Conservation (phyloP, 2,113 vertebrate species). For the Tetraodon nigroviridis region DNA sequence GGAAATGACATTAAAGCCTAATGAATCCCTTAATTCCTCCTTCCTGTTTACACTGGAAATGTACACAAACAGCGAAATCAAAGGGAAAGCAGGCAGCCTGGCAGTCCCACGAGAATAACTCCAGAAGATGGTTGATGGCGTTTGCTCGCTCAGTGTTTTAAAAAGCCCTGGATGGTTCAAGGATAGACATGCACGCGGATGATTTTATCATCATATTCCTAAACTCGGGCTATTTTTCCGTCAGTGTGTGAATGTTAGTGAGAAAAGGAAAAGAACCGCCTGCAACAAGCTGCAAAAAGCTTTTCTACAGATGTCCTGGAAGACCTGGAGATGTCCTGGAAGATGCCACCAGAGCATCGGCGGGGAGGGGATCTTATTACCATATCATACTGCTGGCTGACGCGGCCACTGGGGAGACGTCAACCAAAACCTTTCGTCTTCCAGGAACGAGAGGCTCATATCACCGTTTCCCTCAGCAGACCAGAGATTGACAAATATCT, state of each 20-base stretch:
- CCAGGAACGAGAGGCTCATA: background rate
- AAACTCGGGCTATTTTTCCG: too few species aligned
- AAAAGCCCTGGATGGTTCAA: background rate
- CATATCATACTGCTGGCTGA: background rate
- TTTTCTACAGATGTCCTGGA: background rate
- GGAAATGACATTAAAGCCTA: background rate
- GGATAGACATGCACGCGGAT: too few species aligned
- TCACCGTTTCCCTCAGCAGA: background rate
- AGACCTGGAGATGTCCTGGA: too few species aligned
- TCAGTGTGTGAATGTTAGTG: too few species aligned
- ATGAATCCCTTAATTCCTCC: background rate
- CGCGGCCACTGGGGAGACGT: background rate
- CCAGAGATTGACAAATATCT: too few species aligned
- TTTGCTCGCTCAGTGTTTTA: background rate
- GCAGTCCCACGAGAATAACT: background rate
- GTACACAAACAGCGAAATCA: slow-evolving; percentile 1
- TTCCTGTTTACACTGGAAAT: background rate
- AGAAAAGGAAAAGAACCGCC: too few species aligned
- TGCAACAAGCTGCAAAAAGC: too few species aligned
- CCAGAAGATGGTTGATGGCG: background rate
- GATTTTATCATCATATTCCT: too few species aligned
- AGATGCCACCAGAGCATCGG: background rate
- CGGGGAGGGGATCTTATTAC: background rate
- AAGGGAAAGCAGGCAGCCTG: background rate
- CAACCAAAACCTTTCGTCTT: background rate